Evolutionary conservation across 2,797 vertebrate species (phyloP).

Genomic region (Cercopithecus hamlyni): DNA sequence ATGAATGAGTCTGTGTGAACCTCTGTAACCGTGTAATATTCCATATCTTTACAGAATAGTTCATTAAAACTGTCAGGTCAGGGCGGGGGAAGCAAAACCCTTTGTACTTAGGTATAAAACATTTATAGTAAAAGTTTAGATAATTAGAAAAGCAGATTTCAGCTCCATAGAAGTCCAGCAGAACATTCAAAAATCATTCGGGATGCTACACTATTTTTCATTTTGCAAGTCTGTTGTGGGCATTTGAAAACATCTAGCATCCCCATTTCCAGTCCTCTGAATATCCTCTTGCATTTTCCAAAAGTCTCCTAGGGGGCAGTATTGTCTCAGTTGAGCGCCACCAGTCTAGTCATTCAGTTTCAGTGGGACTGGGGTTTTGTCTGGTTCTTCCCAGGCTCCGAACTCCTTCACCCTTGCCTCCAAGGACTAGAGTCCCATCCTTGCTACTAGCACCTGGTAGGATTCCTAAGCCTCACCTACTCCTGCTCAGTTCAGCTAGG

Average conservation of each 20-base stretch:
- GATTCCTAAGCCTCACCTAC: not conserved
- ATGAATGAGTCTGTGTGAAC: not conserved
- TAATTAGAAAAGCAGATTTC: not conserved
- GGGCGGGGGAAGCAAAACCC: not conserved
- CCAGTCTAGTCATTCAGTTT: not conserved
- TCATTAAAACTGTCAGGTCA: not conserved
- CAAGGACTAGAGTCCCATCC: not conserved
- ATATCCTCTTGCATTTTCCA: slow-evolving; percentile 16
- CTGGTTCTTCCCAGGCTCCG: not conserved
- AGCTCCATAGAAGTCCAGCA: not conserved
- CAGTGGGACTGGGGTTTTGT: not conserved
- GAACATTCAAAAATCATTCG: not conserved
- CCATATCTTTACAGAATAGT: not conserved
- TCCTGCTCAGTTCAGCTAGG: not conserved
- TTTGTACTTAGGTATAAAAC: slow-evolving; percentile 17
- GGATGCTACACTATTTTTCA: not conserved
- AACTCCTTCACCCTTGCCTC: not conserved
- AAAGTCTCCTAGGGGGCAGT: slow-evolving; percentile 64
- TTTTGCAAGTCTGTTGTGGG: not conserved
- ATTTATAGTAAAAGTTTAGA: not conserved
- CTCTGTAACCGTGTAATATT: not conserved
- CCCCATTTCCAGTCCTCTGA: not conserved
- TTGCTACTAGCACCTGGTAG: not conserved
- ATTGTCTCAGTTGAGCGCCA: slow-evolving; percentile 50
- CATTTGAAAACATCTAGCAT: not conserved